Percentiles rank a stretch among this genome's conserved stretches.
Evolutionary conservation across 2,888 invertebrate species (phyloP).

Genomic region (Lasioglossum villosulum): DNA sequence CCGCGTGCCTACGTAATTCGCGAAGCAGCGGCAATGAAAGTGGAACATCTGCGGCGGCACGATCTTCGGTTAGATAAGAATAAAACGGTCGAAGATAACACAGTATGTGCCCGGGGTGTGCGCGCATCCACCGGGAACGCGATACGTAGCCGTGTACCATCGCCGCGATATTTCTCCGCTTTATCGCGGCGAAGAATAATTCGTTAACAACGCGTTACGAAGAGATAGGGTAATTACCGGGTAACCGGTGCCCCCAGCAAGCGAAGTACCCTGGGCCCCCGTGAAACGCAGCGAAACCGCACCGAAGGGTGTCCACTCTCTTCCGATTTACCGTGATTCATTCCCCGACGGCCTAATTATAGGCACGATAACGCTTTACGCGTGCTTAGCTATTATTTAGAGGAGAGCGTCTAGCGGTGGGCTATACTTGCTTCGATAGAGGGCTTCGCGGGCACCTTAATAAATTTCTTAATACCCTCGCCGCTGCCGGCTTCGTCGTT

Average conservation of each 20-base stretch:
- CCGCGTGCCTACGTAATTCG: conserved; percentile 51
- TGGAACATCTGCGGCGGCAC: conserved; percentile 55
- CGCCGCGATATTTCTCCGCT: conserved; percentile 70
- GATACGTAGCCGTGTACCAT: conserved; percentile 36
- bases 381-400: conserved; percentile 75
- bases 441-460: conserved; percentile 47
- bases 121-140: conserved; percentile 25
- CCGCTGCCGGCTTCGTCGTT: conserved; percentile 25
- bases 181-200: conserved; percentile 78
- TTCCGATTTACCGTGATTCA: conserved; percentile 77
- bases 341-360: conserved; percentile 78
- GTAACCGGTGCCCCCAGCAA: conserved; percentile 56
- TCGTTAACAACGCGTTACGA: conserved; percentile 79
- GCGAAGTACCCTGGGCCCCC: background rate
- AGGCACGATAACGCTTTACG: conserved; percentile 77
- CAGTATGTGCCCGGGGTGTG: conserved; percentile 17
- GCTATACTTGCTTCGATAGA: conserved; percentile 67
- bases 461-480: conserved; percentile 57
- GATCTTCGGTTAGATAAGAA: conserved; percentile 48
- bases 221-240: conserved; percentile 79
- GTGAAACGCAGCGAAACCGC: conserved; percentile 31
- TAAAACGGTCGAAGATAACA: conserved; percentile 62
- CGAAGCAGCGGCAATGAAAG: conserved; percentile 52
- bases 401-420: conserved; percentile 67
- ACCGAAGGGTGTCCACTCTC: conserved; percentile 46